Conservation (phyloP, 2,888 invertebrate species). For the Lycocerus yunnanus region DNA sequence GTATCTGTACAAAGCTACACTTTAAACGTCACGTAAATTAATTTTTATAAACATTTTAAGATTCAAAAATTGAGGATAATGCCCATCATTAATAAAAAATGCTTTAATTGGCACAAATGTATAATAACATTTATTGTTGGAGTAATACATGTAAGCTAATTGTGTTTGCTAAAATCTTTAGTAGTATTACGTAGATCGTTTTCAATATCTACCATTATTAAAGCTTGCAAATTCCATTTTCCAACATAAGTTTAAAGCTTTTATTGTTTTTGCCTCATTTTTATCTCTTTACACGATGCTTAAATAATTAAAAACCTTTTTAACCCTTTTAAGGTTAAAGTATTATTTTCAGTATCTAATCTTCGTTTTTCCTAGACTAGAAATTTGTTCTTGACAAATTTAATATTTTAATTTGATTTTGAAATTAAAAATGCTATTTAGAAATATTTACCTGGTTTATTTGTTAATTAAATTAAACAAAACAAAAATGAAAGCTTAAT, state of each 20-base stretch:
- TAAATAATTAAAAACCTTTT: background rate
- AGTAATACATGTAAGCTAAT: background rate
- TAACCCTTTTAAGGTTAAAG: background rate
- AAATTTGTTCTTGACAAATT: background rate
- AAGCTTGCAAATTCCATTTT: background rate
- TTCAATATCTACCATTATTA: background rate
- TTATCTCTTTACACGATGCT: background rate
- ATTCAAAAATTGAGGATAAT: background rate
- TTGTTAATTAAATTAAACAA: background rate
- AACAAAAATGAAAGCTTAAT: background rate
- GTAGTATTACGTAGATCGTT: background rate
- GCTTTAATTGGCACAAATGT: background rate
- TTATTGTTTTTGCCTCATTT: background rate
- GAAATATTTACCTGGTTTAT: background rate
- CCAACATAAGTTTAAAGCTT: background rate
- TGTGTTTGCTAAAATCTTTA: background rate
- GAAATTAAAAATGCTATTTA: background rate
- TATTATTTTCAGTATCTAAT: background rate
- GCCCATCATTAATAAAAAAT: background rate
- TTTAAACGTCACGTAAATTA: background rate
- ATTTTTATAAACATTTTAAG: background rate
- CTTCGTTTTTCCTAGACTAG: background rate
- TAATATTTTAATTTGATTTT: background rate
- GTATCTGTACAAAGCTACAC: background rate
- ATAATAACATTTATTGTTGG: background rate